phyloP scores from a whole-genome alignment of 1,140 invertebrate genomes.

The Drosophila tristis region DNA sequence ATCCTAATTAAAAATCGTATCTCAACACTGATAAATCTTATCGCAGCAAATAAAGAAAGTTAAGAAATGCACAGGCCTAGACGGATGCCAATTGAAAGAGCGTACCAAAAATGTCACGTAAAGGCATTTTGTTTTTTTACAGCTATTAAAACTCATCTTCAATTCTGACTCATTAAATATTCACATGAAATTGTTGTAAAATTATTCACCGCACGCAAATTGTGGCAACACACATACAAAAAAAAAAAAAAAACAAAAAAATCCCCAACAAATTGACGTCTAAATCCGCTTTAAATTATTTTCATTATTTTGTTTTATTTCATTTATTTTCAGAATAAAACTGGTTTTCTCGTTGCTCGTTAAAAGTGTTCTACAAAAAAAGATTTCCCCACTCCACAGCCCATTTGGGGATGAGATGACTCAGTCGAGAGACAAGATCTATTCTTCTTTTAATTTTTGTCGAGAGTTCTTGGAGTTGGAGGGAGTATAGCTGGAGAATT shows the following conservation, averaged over 20 bases:
- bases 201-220: no score
- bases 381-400: slow-evolving; percentile 6
- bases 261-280: slow-evolving; percentile 3
- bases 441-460: slow-evolving; percentile 1
- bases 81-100: no score
- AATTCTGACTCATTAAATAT: no score
- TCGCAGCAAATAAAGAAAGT: no score
- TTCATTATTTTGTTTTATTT: slow-evolving; percentile 27
- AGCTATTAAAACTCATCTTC: no score
- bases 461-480: slow-evolving; percentile 5
- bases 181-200: no score
- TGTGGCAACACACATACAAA: no score
- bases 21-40: no score
- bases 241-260: background rate
- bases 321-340: slow-evolving; percentile 15
- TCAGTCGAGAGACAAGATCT: slow-evolving; percentile 19
- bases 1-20: no score
- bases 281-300: slow-evolving; percentile 19
- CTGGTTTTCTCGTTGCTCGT: slow-evolving; percentile 30
- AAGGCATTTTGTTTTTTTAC: no score
- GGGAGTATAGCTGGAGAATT: background rate
- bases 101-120: no score
- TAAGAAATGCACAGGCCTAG: no score
- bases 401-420: slow-evolving; percentile 3
- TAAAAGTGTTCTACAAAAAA: slow-evolving; percentile 32